Evolutionary conservation across 2,888 invertebrate genomes (phyloP), one percentile per base, ranked within the genome.

Genomic region (Enoplolaimus lenunculus): DNA sequence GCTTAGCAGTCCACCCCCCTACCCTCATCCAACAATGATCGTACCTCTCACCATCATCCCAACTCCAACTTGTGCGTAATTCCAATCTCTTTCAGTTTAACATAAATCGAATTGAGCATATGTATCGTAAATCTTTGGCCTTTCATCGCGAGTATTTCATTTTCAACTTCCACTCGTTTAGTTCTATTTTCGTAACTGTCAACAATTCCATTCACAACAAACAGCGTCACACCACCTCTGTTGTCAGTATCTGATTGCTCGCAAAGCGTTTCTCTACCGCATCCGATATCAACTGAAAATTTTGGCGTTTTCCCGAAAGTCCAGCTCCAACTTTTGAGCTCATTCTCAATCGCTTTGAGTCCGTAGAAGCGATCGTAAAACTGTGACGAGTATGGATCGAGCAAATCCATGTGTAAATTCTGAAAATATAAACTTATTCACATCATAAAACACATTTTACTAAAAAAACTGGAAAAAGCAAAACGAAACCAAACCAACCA

Each of bases 311-410:
- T 88, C 0, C 92, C 93, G 80, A 86, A 89, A 73, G 88, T 87
- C 93, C 93, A 93, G 72, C 91, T 87, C 91, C 92, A 93, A 33
- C 88, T 87, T 74, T 85, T 81, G 68, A 90, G 86, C 73, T 88
- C 87, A 59, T 86, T 85, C 71, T 86, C 86, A 71, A 90, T 84
- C 76, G 88, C 85, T 13, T 86, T 70, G 35, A 76, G 68, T 87
- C 89, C 90, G 80, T 90, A 90, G 81, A 90, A 92, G 89, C 90
- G 90, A 74, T 88, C 87, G 76, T 92, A 89, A 0, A 89, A 89
- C 0, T 45, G 7, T 45, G 7, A 13, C 21, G 92, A 31, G 28
- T 21, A 2, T 7, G 33, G n/a, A 67, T 13, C 16, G 30, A 29
- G 29, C 33, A 31, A n/a, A 7, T 67, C 31, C 28, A 67, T 34